phyloP scores from a whole-genome alignment of 2,797 vertebrate species.

The Periophthalmus magnuspinnatus region DNA sequence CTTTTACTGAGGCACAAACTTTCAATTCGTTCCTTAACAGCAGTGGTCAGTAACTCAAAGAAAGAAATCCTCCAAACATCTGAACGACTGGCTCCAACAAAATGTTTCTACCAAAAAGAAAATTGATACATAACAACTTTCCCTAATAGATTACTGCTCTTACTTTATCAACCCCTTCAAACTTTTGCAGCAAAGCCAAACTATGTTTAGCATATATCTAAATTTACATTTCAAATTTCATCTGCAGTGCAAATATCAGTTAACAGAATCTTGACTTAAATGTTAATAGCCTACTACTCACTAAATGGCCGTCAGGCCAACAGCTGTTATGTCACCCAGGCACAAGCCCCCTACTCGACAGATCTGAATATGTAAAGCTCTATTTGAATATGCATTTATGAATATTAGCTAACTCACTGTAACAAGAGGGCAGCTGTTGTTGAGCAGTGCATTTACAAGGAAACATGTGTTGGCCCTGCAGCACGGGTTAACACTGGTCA shows the following conservation, averaged over 20 bases:
- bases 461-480: slow-evolving; percentile 73
- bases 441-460: slow-evolving; percentile 63
- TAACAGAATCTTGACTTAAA: not conserved
- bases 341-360: slow-evolving; percentile 37
- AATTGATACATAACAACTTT: not conserved
- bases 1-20: not conserved
- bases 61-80: no score
- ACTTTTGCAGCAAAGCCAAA: no score
- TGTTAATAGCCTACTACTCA: slow-evolving; percentile 7
- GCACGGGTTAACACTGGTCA: slow-evolving; percentile 68
- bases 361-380: slow-evolving; percentile 65
- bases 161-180: not conserved
- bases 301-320: slow-evolving; percentile 28
- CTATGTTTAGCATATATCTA: not conserved
- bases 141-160: not conserved
- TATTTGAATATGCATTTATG: slow-evolving; percentile 75
- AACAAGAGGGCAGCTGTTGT: slow-evolving; percentile 63
- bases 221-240: not conserved
- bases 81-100: no score
- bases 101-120: no score
- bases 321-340: slow-evolving; percentile 39
- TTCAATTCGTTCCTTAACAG: not conserved
- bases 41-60: not conserved
- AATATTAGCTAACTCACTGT: slow-evolving; percentile 63
- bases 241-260: not conserved